Base-by-base conservation (phyloP, 2,888 invertebrate species). In the Mythimna albipuncta region DNA sequence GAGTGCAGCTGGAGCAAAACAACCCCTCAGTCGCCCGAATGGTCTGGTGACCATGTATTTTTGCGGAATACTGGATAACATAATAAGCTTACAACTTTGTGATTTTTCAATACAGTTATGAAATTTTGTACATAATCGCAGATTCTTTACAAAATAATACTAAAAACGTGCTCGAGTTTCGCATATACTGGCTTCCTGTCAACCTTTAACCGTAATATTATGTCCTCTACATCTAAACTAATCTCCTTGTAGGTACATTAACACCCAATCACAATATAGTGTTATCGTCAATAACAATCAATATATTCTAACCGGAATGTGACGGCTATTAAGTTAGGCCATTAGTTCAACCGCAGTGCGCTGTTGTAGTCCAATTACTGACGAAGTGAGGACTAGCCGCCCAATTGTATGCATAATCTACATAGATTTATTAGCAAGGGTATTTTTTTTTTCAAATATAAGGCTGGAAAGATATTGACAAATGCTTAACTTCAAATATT, bases 291-390 rank as follows among this genome's bases (percentile, higher is more conserved):
- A 75, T 67, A 75, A 63, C 69, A 11, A 72, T 81, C 64, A 64
- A 72, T 72, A 61, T 58, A 67, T 69, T 74, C 26, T 67, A 64
- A 64, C 62, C 70, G 71, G 72, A 54, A 55, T 69, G 32, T 77
- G 74, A 69, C 70, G 69, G 69, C 68, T 64, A 83, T 84, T 81
- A 80, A 59, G 69, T 83, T 73, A 62, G 57, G 63, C 61, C 65
- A 77, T 85, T 75, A 80, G 65, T 72, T 82, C 71, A 77, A 75
- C 77, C 62, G 84, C 80, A 86, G 55, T 81, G 77, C 69, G 76
- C 71, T 61, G 75, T 68, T 65, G 71, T 77, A 63, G 69, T 84
- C 83, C 84, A 84, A 86, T 86, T 87, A 82, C 72, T 67, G 67
- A 66, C 44, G 57, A 72, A 82, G 72, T 64, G 67, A 68, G 47